Evolutionary conservation across 2,797 vertebrate species (phyloP), one percentile per base, ranked within the genome.

Genomic region (Sciurus vulgaris): DNA sequence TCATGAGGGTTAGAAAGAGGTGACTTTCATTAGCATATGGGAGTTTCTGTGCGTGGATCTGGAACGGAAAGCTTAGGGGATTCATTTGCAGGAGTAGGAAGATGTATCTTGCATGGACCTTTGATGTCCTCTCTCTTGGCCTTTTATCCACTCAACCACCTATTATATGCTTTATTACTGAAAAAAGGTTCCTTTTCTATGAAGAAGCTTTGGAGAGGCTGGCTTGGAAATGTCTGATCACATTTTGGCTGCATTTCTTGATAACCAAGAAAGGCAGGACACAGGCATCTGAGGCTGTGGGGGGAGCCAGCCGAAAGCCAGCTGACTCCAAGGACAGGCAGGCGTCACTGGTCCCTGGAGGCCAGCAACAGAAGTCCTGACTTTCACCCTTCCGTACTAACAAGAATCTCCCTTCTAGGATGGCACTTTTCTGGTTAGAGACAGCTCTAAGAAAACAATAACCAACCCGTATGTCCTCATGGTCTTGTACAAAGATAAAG

Each of bases 401-500:
- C 65, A 38, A 74, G 88, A 85, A n/a, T 70, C 69, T 61, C 2
- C 92, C 79, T 98, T 98, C 86, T 84, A 99, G 99, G 99, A 99
- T 81, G 99, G 99, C 78, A 98, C 99, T 0, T 99, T 99, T 96
- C 98, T 99, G 97, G 99, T 99, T 86, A 99, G 99, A 96, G 99
- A 99, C 98, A 99, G 99, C 97, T 99, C 99, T 59, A 98, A 98
- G 69, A 99, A 99, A 97, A 98, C 98, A 15, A 3, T 67, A 4
- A 97, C 97, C 59, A 99, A 99, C 91, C 99, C 99, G 0, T 99
- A 99, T 51, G 99, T 99, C 1, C 99, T 99, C 86, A 99, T 99
- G 99, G 99, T 99, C 35, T 96, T 99, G 91, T 99, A 99, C 98
- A 99, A 99, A 98, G 98, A 98, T 56, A 99, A 99, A 96, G 99